Conservation (phyloP, 2,797 vertebrate genomes). For the Galagoides demidoff region DNA sequence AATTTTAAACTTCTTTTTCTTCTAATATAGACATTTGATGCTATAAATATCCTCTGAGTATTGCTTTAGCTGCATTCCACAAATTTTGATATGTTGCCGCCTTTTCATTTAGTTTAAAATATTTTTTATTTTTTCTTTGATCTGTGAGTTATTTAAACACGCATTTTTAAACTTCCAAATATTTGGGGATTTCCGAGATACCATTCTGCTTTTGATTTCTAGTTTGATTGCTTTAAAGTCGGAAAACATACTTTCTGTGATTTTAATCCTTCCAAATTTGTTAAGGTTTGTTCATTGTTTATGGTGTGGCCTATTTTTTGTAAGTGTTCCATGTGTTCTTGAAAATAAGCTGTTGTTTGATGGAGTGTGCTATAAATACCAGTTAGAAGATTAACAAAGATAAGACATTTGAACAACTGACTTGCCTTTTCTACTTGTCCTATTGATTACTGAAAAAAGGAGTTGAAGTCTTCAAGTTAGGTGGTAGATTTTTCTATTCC, state of each 20-base stretch:
- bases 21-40: neutral
- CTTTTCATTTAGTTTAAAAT: neutral
- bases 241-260: neutral
- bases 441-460: neutral
- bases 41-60: neutral
- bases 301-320: neutral
- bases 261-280: neutral
- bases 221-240: neutral
- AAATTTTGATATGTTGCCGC: neutral
- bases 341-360: neutral
- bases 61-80: neutral
- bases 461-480: neutral
- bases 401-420: neutral
- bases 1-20: neutral
- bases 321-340: neutral
- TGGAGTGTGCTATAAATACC: neutral
- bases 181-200: neutral
- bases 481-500: neutral
- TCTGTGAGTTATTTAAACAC: neutral
- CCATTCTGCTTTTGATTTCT: neutral
- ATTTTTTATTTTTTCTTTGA: neutral
- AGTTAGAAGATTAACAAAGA: neutral
- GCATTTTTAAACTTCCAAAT: neutral
- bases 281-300: neutral
- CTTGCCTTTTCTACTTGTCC: neutral